These are phyloP conservation scores for Artibeus lituratus DNA, from an alignment of 2,797 vertebrate species.

Conservation along the genomic window DNA sequence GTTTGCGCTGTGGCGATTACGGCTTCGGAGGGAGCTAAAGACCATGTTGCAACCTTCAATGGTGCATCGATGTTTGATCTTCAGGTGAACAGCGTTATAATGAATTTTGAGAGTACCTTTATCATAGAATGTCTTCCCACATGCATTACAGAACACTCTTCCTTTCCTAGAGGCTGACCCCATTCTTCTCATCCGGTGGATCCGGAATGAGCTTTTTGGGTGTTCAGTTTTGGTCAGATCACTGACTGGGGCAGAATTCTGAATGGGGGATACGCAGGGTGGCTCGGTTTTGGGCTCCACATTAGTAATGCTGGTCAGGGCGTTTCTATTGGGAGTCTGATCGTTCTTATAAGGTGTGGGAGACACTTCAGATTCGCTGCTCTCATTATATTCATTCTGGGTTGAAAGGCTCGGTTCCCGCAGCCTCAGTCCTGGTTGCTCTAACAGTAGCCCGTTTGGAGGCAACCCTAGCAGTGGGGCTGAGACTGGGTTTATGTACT, in stretches of 20 bases:
- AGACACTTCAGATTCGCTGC: conserved; percentile 97
- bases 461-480: conserved; percentile 96
- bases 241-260: conserved; percentile 88
- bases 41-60: conserved; percentile 92
- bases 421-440: conserved; percentile 93
- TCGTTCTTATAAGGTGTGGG: conserved; percentile 94
- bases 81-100: conserved; percentile 88
- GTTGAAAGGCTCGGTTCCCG: conserved; percentile 93
- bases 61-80: conserved; percentile 88
- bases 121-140: conserved; percentile 90
- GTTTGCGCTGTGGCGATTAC: conserved; percentile 98
- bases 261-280: conserved; percentile 91
- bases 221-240: conserved; percentile 85
- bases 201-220: conserved; percentile 87
- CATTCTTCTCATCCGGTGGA: conserved; percentile 91
- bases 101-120: conserved; percentile 90
- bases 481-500: conserved; percentile 98
- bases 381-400: conserved; percentile 95
- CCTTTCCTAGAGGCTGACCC: conserved; percentile 96
- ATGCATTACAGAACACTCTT: conserved; percentile 97
- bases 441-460: conserved; percentile 95
- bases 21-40: conserved; percentile 97
- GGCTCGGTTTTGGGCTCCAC: conserved; percentile 98
- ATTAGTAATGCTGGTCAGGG: conserved; percentile 90
- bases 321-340: conserved; percentile 91